These are phyloP conservation scores for Siniperca undulata DNA, from an alignment of 2,797 vertebrate species.

Conservation along the genomic window DNA sequence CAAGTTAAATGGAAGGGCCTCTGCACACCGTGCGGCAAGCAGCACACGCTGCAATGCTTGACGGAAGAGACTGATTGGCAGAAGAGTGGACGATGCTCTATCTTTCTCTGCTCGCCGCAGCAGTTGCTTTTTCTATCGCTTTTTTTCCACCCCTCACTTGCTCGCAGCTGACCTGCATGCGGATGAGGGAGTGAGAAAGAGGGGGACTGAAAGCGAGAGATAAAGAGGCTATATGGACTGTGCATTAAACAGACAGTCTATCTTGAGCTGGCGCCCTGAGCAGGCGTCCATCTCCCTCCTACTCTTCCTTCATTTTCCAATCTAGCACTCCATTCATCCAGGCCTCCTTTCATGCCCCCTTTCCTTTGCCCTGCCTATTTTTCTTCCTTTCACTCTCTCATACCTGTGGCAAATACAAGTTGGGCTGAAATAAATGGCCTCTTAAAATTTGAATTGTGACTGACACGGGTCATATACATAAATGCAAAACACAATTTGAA, in stretches of 20 bases:
- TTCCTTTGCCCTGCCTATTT: constrained; percentile 53
- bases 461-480: constrained; percentile 44
- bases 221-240: constrained; percentile 78
- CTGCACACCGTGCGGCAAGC: constrained; percentile 55
- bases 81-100: constrained; percentile 77
- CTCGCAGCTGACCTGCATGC: constrained; percentile 78
- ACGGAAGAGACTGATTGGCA: constrained; percentile 81
- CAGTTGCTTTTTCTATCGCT: constrained; percentile 66
- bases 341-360: constrained; percentile 56
- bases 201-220: constrained; percentile 74
- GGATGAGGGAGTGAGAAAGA: constrained; percentile 74
- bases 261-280: constrained; percentile 64
- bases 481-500: constrained; percentile 41
- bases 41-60: constrained; percentile 67
- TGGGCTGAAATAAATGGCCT: constrained; percentile 60
- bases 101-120: constrained; percentile 67
- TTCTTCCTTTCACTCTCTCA: constrained; percentile 45
- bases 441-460: constrained; percentile 64
- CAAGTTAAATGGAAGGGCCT: constrained; percentile 74
- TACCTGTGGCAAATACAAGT: constrained; percentile 60
- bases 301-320: constrained; percentile 75
- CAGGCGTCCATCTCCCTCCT: constrained; percentile 63
- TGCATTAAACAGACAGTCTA: constrained; percentile 76
- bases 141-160: constrained; percentile 66
- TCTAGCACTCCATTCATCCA: constrained; percentile 70